Base-by-base conservation (phyloP, 2,888 invertebrate genomes). In the Chesias legatella region DNA sequence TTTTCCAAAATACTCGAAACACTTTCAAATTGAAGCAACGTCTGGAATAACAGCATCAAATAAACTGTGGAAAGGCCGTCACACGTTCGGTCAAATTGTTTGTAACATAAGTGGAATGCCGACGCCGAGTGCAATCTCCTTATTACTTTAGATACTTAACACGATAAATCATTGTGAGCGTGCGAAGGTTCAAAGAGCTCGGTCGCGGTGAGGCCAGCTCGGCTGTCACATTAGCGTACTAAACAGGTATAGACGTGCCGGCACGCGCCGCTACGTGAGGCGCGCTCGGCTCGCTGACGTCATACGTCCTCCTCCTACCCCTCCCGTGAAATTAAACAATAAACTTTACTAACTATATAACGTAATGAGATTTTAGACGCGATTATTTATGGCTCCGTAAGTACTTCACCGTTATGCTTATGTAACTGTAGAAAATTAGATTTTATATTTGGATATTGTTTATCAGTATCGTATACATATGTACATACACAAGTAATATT, bases 221-320 rank as follows among this genome's bases (percentile, higher is more conserved):
- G 55, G 52, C 67, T 65, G 63, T 62, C 69, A 67, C 68, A 73
- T 79, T 77, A 75, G 64, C 67, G 67, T 64, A 67, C 68, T 78
- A 77, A 81, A 64, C 73, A 78, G 76, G 71, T 68, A n/a, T n/a
- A 59, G 53, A 75, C 77, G 78, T 76, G 79, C 51, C 47, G 63
- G 56, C 73, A 70, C 68, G 76, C 60, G 63, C 59, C 49, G 33
- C 42, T 58, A 67, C 65, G 62, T 64, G 65, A 45, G 39, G 36
- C 48, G 23, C 31, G 21, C 33, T 42, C 40, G 37, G 26, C 36
- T 48, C 25, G 27, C 45, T 45, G 31, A 50, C 52, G 48, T 46
- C 51, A 53, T 51, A 48, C 47, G 29, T n/a, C 36, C 29, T 10
- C 30, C 9, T 23, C 17, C 10, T 6, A 7, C 25, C 27, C 23